Base-by-base conservation (phyloP, 2,888 invertebrate species). In the Acronicta leporina region DNA sequence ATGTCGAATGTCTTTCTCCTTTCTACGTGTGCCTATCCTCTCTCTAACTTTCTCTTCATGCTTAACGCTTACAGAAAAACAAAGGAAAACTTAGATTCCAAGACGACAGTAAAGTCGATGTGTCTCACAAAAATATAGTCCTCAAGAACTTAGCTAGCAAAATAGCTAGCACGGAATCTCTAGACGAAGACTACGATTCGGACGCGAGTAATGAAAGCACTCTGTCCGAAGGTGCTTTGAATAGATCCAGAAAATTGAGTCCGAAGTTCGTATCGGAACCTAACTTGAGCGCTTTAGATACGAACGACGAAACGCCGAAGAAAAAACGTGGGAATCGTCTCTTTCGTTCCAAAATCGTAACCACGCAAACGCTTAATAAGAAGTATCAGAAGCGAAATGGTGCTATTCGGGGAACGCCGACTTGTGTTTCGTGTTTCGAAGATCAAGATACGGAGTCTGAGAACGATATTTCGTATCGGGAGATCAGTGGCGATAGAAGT, bases 241-340 rank as follows among this genome's bases (percentile, higher is more conserved):
- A 84, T 27, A 83, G 76, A 68, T 89, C 92, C 0, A 80, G 82
- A 35, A 94, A 91, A 80, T 55, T 81, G 5, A 94, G 94, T 57
- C 94, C 94, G 0, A 95, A 94, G 74, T 95, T 94, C 75, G 94
- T 92, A 0, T 94, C 94, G 0, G 94, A 94, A 70, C 94, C 94
- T 0, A 95, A 95, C 71, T 73, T 95, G 27, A 95, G 94, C 61
- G 80, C 85, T 10, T 42, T 94, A 42, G 94, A 92, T 41, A 45
- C 81, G 0, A 75, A 77, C n/a, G 92, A 90, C 4, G 92, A 91
- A 68, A 94, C 94, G 3, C 94, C 94, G 0, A 95, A 94, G 64
- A 92, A 91, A 46, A 94, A 93, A 69, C 92, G 91, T 2, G 84
- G 83, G 0, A 86, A 89, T 4, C 80, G 94, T 70, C 71, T 94